phyloP scores from a whole-genome alignment of 1,140 invertebrate species.

The Solenopsis fugax region DNA sequence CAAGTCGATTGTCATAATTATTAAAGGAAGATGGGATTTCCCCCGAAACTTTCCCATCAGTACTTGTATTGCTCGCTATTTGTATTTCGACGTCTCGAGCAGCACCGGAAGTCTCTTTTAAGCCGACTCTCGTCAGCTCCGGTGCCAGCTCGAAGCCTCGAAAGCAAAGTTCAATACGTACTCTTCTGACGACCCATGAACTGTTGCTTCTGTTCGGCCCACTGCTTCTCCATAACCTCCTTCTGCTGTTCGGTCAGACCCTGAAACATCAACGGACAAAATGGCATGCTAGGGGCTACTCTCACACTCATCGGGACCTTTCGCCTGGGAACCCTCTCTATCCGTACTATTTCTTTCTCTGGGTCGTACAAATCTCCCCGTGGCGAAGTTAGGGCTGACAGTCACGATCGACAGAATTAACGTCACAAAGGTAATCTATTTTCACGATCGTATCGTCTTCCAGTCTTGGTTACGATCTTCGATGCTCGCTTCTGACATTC shows the following conservation, averaged over 20 bases:
- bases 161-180: constrained; percentile 87
- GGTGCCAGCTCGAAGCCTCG: constrained; percentile 13
- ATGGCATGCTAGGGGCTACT: constrained; percentile 83
- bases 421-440: constrained; percentile 15
- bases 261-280: constrained; percentile 87
- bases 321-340: constrained; percentile 34
- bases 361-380: constrained; percentile 30
- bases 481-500: background rate
- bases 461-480: constrained; percentile 17
- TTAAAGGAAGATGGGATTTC: background rate
- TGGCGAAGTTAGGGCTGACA: constrained; percentile 8
- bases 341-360: constrained; percentile 60
- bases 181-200: constrained; percentile 95
- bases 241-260: constrained; percentile 94
- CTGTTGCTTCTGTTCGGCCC: constrained; percentile 94
- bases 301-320: constrained; percentile 75
- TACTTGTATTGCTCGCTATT: background rate
- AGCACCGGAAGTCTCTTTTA: background rate
- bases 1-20: background rate
- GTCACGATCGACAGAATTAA: constrained; percentile 27
- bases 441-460: background rate
- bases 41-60: background rate
- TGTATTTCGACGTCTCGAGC: constrained; percentile 10
- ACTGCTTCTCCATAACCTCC: constrained; percentile 94
- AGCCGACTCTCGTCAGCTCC: background rate